Conservation (phyloP, 2,888 invertebrate genomes). For the Petrolisthes cinctipes region DNA sequence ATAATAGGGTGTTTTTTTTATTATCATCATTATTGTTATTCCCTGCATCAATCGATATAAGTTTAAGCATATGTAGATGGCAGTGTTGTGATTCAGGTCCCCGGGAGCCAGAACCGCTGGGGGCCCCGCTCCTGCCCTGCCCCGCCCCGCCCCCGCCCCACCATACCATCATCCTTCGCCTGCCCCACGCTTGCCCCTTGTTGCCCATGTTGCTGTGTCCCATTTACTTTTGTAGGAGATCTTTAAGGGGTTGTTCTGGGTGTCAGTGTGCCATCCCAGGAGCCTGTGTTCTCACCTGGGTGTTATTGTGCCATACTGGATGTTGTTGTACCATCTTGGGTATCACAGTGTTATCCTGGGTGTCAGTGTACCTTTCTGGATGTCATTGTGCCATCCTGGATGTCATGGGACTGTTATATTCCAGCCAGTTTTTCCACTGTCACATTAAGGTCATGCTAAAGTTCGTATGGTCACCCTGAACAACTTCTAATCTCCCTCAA, state of each 20-base stretch:
- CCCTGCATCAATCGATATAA: constrained; percentile 63
- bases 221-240: constrained; percentile 5
- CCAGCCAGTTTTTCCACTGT: too few relatives aligned
- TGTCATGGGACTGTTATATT: too few relatives aligned
- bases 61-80: constrained; percentile 64
- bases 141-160: background rate
- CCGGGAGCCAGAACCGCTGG: background rate
- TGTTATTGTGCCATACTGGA: background rate
- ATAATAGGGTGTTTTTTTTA: constrained; percentile 29
- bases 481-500: too few relatives aligned
- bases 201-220: background rate
- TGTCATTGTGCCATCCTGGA: too few relatives aligned
- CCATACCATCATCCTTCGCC: background rate
- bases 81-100: constrained; percentile 60
- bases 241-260: background rate
- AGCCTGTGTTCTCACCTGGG: background rate
- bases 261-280: too few relatives aligned
- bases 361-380: too few relatives aligned
- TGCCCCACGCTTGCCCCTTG: constrained; percentile 5
- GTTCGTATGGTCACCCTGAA: too few relatives aligned
- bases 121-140: constrained; percentile 14
- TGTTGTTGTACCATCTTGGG: too few relatives aligned
- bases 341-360: too few relatives aligned
- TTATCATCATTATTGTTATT: constrained; percentile 41
- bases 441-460: too few relatives aligned